Base-by-base conservation (phyloP, 2,797 vertebrate genomes). In the Cirrhinus mrigala region DNA sequence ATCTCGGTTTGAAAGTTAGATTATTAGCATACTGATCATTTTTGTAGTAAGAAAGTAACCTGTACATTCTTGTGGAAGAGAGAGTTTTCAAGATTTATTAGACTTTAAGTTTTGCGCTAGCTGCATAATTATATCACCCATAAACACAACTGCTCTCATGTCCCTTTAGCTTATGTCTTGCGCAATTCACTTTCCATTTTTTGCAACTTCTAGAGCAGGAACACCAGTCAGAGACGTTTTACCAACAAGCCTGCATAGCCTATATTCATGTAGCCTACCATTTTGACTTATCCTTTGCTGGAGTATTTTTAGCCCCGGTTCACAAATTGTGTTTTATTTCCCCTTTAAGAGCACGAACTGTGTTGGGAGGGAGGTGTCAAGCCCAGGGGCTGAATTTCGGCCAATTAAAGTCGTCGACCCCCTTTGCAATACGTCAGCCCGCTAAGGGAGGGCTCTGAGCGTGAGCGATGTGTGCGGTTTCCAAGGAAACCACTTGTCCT, bases 401-500 rank as follows among this genome's bases (percentile, higher is more conserved):
- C 91, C 90, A 92, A 93, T 93, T 82, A 90, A 87, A 92, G 87
- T 56, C 85, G 77, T 81, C 89, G 74, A 86, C 81, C 89, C 87
- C 88, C 87, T 76, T 83, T 81, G 64, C 76, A 58, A 82, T 88
- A 85, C 89, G 81, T 84, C 87, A 83, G 85, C 73, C 79, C 79
- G 68, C 77, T 62, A 89, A 89, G 86, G 87, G 86, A 86, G 88
- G 84, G 86, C 71, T 87, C 85, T 79, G 56, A 75, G 88, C 86
- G 87, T 88, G 66, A 89, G 89, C 85, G 87, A 90, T 91, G 89
- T 89, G 87, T 87, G 87, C 87, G 87, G 92, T 93, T 92, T 91
- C 92, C 87, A 91, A 87, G 91, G 91, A 89, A 91, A 93, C 91
- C 86, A 81, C 77, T 90, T 87, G 91, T 89, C 90, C 87, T 92